Evolutionary conservation across 2,888 invertebrate species (phyloP).

Genomic region (Seira musarum): DNA sequence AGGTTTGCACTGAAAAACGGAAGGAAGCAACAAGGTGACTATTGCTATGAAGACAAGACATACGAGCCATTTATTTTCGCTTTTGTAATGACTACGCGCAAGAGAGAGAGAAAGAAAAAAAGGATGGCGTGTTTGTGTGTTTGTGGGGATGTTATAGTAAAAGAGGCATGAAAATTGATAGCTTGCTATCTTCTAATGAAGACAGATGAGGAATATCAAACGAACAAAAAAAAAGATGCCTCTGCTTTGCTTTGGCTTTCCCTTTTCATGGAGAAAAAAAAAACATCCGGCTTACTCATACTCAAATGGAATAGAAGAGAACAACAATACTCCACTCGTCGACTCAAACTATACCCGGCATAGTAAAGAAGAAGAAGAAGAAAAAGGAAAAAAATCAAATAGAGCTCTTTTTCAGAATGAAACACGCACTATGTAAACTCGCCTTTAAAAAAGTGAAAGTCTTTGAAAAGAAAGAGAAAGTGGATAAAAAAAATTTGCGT

Average conservation of each 20-base stretch:
- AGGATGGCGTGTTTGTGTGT: neutral
- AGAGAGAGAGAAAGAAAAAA: slow-evolving; percentile 3
- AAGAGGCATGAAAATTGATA: slow-evolving; percentile 58
- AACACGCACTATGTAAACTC: too few species aligned
- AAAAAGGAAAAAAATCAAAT: too few species aligned
- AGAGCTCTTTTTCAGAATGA: too few species aligned
- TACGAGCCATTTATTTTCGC: too few species aligned
- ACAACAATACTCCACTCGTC: neutral
- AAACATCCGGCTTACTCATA: neutral
- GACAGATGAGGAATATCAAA: slow-evolving; percentile 64
- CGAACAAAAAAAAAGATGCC: slow-evolving; percentile 30
- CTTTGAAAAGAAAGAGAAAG: too few species aligned
- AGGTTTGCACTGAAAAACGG: too few species aligned
- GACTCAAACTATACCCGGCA: neutral
- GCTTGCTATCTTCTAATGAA: slow-evolving; percentile 56
- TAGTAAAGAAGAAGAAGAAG: neutral
- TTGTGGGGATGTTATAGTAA: neutral
- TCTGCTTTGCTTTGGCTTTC: neutral
- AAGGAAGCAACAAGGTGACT: too few species aligned
- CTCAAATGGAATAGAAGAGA: neutral
- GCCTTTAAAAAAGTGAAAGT: too few species aligned
- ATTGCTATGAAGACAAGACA: too few species aligned
- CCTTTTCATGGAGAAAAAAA: neutral
- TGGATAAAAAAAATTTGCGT: too few species aligned
- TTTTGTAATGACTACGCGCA: too few species aligned